Evolutionary conservation across 2,888 invertebrate genomes (phyloP), one percentile per base, ranked within the genome.

Genomic region (Nasonia oneida): DNA sequence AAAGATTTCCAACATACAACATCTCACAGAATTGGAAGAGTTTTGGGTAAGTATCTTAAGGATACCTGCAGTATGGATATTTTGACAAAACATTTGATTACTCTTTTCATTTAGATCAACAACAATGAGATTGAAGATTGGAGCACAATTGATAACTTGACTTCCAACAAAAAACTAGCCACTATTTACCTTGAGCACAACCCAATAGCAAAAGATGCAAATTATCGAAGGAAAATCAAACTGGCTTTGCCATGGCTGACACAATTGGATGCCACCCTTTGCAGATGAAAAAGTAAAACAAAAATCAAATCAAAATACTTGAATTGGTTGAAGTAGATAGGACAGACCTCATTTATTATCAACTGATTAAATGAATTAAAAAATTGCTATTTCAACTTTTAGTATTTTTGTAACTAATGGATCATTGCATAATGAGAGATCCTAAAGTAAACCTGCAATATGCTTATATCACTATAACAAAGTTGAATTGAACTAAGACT

Each of bases 171-270:
- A 90, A 95, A 95, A 74, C 92, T 98, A 6, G 93, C 94, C 77
- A 99, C 99, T 0, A 96, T 99, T 79, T 99, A 99, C 93, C 94
- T 99, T 90, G 99, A 99, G 93, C 95, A 97, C 53, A 99, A 99
- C 94, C 99, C 99, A 0, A 93, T 99, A 0, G 96, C 96, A 0
- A 94, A 95, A 61, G 98, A 97, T 94, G 95, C 97, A 0, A 97
- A 96, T 89, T 99, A 99, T 93, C 94, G 99, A 83, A 95, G 98
- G 89, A 99, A 99, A 94, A 94, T 99, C 71, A 98, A 97, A 94
- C 94, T 99, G 84, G 95, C 96, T 1, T 94, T 99, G 33, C 99
- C 99, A 0, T 96, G 96, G 90, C 94, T 99, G 47, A 95, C 95
- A 86, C 99, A 99, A 94, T 97, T 99, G 89, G 99, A 99, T 94